A percentile compares a stretch with the other conserved stretches of the same genome.
These are phyloP conservation scores for Pseudonaja textilis DNA, from an alignment of 2,113 vertebrate genomes.

Conservation along the genomic window DNA sequence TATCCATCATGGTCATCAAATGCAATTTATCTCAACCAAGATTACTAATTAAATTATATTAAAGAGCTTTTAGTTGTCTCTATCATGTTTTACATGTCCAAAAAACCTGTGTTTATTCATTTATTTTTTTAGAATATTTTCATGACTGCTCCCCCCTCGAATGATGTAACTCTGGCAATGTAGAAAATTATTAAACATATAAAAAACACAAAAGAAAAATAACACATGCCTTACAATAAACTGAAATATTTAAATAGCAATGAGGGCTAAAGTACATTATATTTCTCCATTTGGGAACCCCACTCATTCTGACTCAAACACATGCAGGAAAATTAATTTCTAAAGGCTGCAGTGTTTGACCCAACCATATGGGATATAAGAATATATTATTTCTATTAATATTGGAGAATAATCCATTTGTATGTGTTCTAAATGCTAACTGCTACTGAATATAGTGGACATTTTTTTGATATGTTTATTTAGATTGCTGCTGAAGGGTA, in stretches of 20 bases:
- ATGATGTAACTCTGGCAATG: background rate
- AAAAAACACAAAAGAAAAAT: background rate
- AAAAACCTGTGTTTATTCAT: background rate
- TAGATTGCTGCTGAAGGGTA: background rate
- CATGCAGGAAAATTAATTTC: background rate
- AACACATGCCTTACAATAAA: background rate
- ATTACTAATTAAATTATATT: background rate
- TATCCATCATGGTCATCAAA: background rate
- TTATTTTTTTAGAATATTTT: background rate
- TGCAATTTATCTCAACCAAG: background rate
- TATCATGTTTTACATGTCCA: background rate
- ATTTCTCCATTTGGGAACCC: background rate
- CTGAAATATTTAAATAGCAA: background rate
- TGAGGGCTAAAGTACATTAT: background rate
- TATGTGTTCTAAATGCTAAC: background rate
- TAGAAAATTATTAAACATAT: background rate
- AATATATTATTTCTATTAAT: background rate
- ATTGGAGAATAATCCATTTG: background rate
- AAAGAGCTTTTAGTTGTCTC: background rate
- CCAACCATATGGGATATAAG: background rate
- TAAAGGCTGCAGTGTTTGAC: background rate
- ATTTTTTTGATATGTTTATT: background rate
- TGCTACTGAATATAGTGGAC: background rate
- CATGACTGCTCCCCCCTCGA: background rate
- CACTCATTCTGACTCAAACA: background rate